Evolutionary conservation across 2,113 vertebrate genomes (phyloP).

Genomic region (Grallaria varia): DNA sequence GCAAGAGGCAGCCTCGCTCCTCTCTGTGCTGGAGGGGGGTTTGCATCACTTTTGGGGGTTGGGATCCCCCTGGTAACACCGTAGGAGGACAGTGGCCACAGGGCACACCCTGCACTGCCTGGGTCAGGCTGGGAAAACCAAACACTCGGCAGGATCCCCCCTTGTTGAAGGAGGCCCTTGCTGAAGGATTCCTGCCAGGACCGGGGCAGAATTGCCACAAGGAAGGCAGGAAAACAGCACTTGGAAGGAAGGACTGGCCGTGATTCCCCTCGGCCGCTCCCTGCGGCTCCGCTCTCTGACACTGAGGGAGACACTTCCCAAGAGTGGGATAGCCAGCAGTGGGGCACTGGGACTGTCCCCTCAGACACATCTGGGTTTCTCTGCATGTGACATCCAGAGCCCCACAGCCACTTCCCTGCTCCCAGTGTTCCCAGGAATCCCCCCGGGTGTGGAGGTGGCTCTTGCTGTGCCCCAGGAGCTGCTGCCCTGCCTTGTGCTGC

Average conservation of each 20-base stretch:
- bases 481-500: not conserved
- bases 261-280: not conserved
- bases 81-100: not conserved
- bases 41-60: not conserved
- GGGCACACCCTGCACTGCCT: accelerated
- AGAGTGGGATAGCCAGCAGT: not conserved
- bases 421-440: not conserved
- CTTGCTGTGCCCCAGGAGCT: not conserved
- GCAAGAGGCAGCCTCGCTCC: not conserved
- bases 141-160: accelerated
- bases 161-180: not conserved
- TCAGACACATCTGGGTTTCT: accelerated
- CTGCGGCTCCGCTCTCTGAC: accelerated
- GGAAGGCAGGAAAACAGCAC: not conserved
- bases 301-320: accelerated
- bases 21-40: not conserved
- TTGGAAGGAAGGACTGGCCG: not conserved
- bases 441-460: accelerated
- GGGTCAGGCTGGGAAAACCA: accelerated
- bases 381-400: not conserved
- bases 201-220: not conserved
- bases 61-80: accelerated
- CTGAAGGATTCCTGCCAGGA: not conserved
- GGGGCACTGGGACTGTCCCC: not conserved
- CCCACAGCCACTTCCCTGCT: accelerated